Evolutionary conservation across 2,797 vertebrate genomes (phyloP).

Genomic region (Simalia tracyae): DNA sequence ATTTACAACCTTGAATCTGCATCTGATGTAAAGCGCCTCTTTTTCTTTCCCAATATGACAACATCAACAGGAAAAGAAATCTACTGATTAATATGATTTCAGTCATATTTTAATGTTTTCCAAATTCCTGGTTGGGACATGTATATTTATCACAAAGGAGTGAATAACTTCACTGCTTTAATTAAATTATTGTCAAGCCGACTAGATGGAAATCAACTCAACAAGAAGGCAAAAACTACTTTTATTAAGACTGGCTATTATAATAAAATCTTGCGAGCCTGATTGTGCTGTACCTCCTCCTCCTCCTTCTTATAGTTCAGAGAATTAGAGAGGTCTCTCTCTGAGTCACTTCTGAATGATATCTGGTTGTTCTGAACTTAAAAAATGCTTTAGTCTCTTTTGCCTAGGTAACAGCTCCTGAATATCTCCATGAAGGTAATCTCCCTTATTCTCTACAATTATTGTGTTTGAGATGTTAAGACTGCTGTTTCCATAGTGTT

Average conservation of each 20-base stretch:
- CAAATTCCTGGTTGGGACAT: background rate
- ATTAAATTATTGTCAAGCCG: background rate
- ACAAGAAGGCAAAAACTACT: background rate
- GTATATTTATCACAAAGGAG: background rate
- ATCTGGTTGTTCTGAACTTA: background rate
- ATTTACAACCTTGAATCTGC: background rate
- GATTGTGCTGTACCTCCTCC: background rate
- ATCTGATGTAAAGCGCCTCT: background rate
- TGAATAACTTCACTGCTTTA: background rate
- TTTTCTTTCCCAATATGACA: background rate
- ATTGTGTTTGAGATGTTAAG: background rate
- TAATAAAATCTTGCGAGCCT: background rate
- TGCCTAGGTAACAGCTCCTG: background rate
- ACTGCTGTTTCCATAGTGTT: background rate
- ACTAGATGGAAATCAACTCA: background rate
- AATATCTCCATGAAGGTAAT: background rate
- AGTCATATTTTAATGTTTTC: background rate
- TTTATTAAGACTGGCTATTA: background rate
- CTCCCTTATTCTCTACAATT: background rate
- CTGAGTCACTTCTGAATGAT: background rate
- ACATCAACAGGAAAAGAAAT: background rate
- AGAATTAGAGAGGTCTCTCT: background rate
- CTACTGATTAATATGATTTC: background rate
- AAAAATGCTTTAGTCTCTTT: background rate
- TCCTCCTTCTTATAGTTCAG: background rate